Base-by-base conservation (phyloP, 2,888 invertebrate species). In the Uropetala carovei region DNA sequence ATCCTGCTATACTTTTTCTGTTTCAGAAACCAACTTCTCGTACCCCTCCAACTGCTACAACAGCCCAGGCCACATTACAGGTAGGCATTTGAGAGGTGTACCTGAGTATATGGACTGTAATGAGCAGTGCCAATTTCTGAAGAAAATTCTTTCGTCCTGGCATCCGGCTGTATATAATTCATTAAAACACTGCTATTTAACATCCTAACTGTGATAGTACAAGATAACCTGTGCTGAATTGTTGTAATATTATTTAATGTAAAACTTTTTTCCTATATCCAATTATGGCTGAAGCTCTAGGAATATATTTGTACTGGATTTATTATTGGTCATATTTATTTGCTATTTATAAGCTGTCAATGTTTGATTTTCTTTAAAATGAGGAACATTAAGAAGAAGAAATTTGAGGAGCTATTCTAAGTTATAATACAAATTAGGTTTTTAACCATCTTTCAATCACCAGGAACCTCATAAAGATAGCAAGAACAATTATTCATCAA, bases 31-130 rank as follows among this genome's bases (percentile, higher is more conserved):
- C 96, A 94, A 95, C 96, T 94, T 95, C 96, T 93, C 96, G 96
- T 94, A 95, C 96, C 94, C 95, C 96, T 92, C 95, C 96, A 94
- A 96, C 96, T 93, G 96, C 96, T 93, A 95, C 96, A 93, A 96
- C 96, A 93, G 96, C 96, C 94, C 96, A 96, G 95, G 96, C 96
- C 94, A 96, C 96, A 93, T 95, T 96, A 93, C 96, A 97, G 96
- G 96, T 97, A 96, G 96, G 95, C 95, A 95, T 94, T 95, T 95
- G 93, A 89, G 89, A 64, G 43, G 22, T 89, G 64, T 56, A 64
- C 89, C 27, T 43, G 16, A 18, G 75, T 43, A 68, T 64, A 13
- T 27, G 64, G 89, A 64, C 16, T 22, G 75, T 27, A 43, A 56
- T 60, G 14, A 43, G 13, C 86, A 64, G 30, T 43, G 18, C 30